phyloP scores from a whole-genome alignment of 1,140 invertebrate genomes.

The Drosophila nigrodunni region DNA sequence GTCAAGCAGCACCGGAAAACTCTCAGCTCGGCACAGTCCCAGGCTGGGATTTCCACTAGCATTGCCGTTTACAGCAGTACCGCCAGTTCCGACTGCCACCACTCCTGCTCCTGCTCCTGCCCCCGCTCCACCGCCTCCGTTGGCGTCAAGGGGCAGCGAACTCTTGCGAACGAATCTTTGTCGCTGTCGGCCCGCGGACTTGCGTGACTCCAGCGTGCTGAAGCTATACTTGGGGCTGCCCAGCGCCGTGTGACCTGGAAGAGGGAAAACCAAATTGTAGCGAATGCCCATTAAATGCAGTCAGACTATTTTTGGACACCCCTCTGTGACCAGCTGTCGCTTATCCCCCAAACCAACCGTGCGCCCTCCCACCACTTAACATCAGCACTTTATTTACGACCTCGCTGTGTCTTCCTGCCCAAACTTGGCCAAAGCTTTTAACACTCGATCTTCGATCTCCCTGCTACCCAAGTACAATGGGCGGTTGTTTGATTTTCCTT shows the following conservation, averaged over 20 bases:
- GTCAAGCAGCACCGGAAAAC: constrained; percentile 81
- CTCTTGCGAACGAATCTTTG: constrained; percentile 80
- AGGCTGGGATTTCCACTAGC: constrained; percentile 47
- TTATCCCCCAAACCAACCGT: background rate
- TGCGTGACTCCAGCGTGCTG: constrained; percentile 83
- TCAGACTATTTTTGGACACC: constrained; percentile 34
- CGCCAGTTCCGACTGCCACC: background rate
- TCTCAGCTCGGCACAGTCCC: constrained; percentile 79
- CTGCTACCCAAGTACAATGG: background rate
- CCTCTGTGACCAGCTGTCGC: constrained; percentile 46
- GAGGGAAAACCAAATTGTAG: background rate
- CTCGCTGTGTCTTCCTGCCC: constrained; percentile 20
- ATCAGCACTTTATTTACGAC: constrained; percentile 28
- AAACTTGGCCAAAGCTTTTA: constrained; percentile 57
- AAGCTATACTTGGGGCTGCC: constrained; percentile 84
- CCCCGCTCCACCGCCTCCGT: background rate
- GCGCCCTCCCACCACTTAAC: background rate
- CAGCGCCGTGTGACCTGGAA: constrained; percentile 72
- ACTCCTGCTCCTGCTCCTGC: constrained; percentile 2
- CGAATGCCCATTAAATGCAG: constrained; percentile 13
- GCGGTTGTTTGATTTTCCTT: too few species aligned
- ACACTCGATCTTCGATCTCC: constrained; percentile 26
- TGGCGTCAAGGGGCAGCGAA: constrained; percentile 75
- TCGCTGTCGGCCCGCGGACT: constrained; percentile 72
- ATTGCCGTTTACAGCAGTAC: background rate